Conservation (phyloP, 2,888 invertebrate species). For the Polymixis lichenea region DNA sequence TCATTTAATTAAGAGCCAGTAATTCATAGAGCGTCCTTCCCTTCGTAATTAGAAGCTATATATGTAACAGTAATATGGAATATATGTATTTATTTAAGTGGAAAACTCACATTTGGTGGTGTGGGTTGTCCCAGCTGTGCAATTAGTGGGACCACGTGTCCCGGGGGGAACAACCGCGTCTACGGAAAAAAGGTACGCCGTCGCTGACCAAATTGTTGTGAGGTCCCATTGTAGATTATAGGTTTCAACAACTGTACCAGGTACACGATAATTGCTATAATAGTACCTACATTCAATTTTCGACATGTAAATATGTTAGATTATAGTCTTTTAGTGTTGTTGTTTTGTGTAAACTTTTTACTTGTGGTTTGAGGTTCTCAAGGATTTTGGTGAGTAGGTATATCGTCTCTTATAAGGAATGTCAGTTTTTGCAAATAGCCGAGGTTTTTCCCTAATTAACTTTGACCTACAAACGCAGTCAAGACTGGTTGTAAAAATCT, state of each 20-base stretch:
- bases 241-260: constrained; percentile 52
- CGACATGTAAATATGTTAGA: constrained; percentile 11
- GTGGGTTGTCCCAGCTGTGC: constrained; percentile 87
- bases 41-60: constrained; percentile 64
- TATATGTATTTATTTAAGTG: constrained; percentile 82
- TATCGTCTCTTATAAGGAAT: constrained; percentile 7
- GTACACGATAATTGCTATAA: constrained; percentile 39
- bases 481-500: background rate
- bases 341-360: constrained; percentile 33
- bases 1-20: constrained; percentile 61
- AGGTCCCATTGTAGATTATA: constrained; percentile 63
- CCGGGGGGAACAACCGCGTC: constrained; percentile 83
- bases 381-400: background rate
- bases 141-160: constrained; percentile 89
- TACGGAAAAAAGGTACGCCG: constrained; percentile 69
- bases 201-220: constrained; percentile 68
- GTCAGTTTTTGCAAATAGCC: background rate
- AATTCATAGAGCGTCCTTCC: constrained; percentile 65
- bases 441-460: background rate
- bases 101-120: constrained; percentile 82
- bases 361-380: constrained; percentile 2
- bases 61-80: constrained; percentile 62
- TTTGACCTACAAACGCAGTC: background rate
- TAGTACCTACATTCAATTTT: constrained; percentile 49
- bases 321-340: constrained; percentile 3